A percentile compares a stretch with the other conserved stretches of the same genome.
These are phyloP conservation scores for Neofelis nebulosa DNA, from an alignment of 2,113 vertebrate genomes.

Conservation along the genomic window DNA sequence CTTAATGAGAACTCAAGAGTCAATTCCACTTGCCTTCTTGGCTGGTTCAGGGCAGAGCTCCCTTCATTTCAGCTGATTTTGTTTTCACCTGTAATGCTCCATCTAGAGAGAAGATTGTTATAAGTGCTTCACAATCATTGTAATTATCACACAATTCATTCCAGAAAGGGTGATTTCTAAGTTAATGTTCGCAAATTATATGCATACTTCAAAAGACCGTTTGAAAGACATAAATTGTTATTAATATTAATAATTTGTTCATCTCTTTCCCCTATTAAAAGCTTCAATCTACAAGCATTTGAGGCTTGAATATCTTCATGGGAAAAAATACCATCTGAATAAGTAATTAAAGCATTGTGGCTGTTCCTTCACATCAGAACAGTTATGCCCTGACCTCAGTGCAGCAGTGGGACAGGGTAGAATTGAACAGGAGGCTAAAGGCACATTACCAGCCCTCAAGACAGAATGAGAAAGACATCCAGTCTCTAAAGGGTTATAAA, in stretches of 20 bases:
- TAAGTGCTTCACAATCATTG: conserved; percentile 19
- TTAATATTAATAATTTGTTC: conserved; percentile 62
- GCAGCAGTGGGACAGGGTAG: not conserved
- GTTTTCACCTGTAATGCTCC: conserved; percentile 1
- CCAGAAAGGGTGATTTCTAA: conserved; percentile 54
- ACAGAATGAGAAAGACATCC: not conserved
- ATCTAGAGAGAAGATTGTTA: not conserved
- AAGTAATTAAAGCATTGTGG: conserved; percentile 34
- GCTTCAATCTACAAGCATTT: conserved; percentile 27
- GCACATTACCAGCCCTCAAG: not conserved
- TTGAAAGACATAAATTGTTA: conserved; percentile 56
- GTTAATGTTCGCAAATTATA: conserved; percentile 62
- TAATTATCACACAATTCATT: conserved; percentile 60
- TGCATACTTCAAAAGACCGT: conserved; percentile 55
- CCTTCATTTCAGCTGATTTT: conserved; percentile 32
- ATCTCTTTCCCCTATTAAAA: conserved; percentile 49
- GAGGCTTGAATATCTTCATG: conserved; percentile 37
- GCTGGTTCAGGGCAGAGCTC: not conserved
- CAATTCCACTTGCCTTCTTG: not conserved
- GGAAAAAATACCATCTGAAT: conserved; percentile 39
- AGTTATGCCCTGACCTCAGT: not conserved
- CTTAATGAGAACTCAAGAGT: not conserved
- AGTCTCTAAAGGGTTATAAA: not conserved
- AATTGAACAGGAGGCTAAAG: not conserved
- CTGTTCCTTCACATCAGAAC: not conserved